Evolutionary conservation across 2,888 invertebrate species (phyloP).

Genomic region (Acronicta leporina): DNA sequence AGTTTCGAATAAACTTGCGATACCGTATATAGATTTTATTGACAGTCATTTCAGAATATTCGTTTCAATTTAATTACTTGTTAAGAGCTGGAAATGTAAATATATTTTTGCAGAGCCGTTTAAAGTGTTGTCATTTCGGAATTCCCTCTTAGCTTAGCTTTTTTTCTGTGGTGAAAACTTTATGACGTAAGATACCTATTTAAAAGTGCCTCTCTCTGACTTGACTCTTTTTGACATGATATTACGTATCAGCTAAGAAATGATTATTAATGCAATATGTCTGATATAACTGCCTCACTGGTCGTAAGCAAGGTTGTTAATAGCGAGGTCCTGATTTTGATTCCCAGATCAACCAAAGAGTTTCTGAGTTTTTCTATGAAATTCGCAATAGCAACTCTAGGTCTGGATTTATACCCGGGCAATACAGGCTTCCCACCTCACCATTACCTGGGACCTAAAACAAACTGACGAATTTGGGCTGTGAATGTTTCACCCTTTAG

Average conservation of each 20-base stretch:
- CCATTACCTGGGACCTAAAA: no score
- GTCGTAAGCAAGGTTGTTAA: no score
- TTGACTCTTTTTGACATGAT: not conserved
- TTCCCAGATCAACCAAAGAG: no score
- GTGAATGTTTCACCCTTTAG: no score
- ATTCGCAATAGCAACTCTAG: no score
- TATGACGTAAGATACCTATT: not conserved
- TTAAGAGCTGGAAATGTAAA: slow-evolving; percentile 15
- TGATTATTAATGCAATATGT: not conserved
- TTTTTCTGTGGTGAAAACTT: slow-evolving; percentile 1
- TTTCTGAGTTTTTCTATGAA: no score
- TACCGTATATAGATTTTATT: slow-evolving; percentile 45
- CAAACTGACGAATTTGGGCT: no score
- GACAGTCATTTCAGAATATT: slow-evolving; percentile 34
- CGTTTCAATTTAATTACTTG: slow-evolving; percentile 39
- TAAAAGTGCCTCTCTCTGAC: slow-evolving; percentile 11
- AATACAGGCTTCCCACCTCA: no score
- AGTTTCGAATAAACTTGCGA: slow-evolving; percentile 34
- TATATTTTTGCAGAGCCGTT: slow-evolving; percentile 12
- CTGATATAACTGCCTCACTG: not conserved
- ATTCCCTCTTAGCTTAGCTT: slow-evolving; percentile 10
- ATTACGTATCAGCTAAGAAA: not conserved
- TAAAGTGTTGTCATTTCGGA: slow-evolving; percentile 28
- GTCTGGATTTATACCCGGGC: no score
- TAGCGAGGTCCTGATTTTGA: no score